Base-by-base conservation (phyloP, 1,140 invertebrate genomes). In the Cotesia glomerata region DNA sequence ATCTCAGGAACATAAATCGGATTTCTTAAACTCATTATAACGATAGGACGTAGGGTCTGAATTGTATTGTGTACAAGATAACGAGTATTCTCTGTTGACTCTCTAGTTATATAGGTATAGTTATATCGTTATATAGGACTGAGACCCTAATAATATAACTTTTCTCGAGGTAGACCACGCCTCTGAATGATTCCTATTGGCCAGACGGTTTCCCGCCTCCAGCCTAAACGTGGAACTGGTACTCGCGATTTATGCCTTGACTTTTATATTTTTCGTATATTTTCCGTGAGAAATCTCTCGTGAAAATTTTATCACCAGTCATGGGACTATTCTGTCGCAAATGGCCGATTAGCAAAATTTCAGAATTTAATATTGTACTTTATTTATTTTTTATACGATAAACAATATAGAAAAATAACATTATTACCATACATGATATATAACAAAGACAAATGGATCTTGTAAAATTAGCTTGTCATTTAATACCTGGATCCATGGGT, bases 281-380 rank as follows among this genome's bases (percentile, higher is more conserved):
- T 79, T 78, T 79, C 80, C 77, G 77, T 79, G 75, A 77, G 75
- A 75, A 76, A 74, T 76, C 73, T 74, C 76, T 73, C 71, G 72
- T 75, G 74, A 79, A 78, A 80, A 80, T 80, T 81, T 81, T 81
- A 80, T 80, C 79, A 78, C 75, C 74, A n/a, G n/a, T n/a, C 52
- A 66, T 69, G n/a, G n/a, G n/a, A 66, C 63, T 67, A 61, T 71
- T 68, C 67, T 63, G 49, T 62, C 35, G 62, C 14, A 18, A 39
- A 63, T 39, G 64, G 32, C 64, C 72, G 77, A 78, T 80, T 80
- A 76, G 79, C 75, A 73, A 76, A 64, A 71, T 78, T 75, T 67
- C 52, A 13, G 3, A 34, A 5, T 62, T 36, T 59, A 14, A 16
- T 34, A 32, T 16, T n/a, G 11, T 7, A 26, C 32, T 59, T 5